Evolutionary conservation across 2,888 invertebrate species (phyloP), one percentile per base, ranked within the genome.

Genomic region (Ornithoptera alexandrae): DNA sequence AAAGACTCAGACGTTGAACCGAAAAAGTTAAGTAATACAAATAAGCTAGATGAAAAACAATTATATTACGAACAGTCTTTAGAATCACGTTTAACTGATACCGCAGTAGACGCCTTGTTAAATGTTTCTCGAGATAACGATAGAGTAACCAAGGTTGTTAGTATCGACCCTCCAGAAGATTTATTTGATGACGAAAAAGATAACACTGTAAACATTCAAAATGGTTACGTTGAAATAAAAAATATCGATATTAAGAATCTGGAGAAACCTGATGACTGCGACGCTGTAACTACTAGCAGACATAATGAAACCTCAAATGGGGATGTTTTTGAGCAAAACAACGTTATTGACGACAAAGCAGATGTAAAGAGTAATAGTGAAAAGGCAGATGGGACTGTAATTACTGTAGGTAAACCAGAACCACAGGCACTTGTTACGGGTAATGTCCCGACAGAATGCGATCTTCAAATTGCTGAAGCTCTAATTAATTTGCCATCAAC

Each of bases 401-500:
- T 57, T n/a, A 64, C 53, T 18, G 57, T 72, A 36, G 59, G 67
- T 22, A 58, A 56, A 20, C 39, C 63, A 1, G 67, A 64, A 46
- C 71, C 39, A 30, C 17, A 70, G 67, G 66, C 74, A 53, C 61
- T 65, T 67, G 68, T 68, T 46, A 50, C 69, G 4, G 82, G 88
- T 72, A 87, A 74, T 77, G 72, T 79, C 57, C 93, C 90, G 7
- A 84, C 93, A 30, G 93, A 92, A 81, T 92, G 92, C 18, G 93
- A 91, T 78, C 81, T 93, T 20, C 93, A 93, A 83, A 87, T 93
- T 72, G 93, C 93, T 22, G 92, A 93, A 79, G 84, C 93, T 2
- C 84, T 93, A 24, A 88, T 93, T 65, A 93, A 88, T 79, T 82
- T 93, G 57, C 93, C 93, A 8, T 81, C 90, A 10, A 86, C 90